Conservation (phyloP, 2,113 vertebrate species). For the Barbus barbus region DNA sequence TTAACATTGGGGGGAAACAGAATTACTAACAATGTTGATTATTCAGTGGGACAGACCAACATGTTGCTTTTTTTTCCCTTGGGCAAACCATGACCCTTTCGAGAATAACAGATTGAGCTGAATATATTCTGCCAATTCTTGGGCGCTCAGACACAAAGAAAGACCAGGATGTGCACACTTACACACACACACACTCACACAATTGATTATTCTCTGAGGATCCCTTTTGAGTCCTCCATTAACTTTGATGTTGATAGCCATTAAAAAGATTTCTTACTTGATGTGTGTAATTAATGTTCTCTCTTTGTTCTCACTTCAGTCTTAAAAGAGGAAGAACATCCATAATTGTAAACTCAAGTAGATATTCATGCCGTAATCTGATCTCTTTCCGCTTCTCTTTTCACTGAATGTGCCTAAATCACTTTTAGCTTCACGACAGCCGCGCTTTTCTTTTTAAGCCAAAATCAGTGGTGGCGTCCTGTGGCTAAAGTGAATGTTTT, state of each 20-base stretch:
- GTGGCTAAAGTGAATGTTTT: constrained; percentile 12
- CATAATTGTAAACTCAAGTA: constrained; percentile 61
- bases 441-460: not conserved
- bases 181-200: constrained; percentile 29
- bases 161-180: not conserved
- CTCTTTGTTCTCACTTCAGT: constrained; percentile 66
- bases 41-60: constrained; percentile 58
- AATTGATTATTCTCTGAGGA: constrained; percentile 60
- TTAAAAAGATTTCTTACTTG: constrained; percentile 66
- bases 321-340: constrained; percentile 58
- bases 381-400: not conserved
- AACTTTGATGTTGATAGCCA: constrained; percentile 71
- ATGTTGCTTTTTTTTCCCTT: constrained; percentile 61
- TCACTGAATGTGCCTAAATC: not conserved
- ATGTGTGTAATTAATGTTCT: constrained; percentile 70
- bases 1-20: constrained; percentile 64
- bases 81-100: constrained; percentile 56
- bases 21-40: constrained; percentile 66
- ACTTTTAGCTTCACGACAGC: not conserved
- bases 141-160: constrained; percentile 11
- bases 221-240: constrained; percentile 60
- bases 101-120: constrained; percentile 54
- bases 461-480: constrained; percentile 3
- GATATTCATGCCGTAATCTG: constrained; percentile 55
- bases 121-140: constrained; percentile 51